Percentiles rank a stretch among this genome's conserved stretches.
Evolutionary conservation across 2,888 invertebrate species (phyloP).

Genomic region (Cantharis rustica): DNA sequence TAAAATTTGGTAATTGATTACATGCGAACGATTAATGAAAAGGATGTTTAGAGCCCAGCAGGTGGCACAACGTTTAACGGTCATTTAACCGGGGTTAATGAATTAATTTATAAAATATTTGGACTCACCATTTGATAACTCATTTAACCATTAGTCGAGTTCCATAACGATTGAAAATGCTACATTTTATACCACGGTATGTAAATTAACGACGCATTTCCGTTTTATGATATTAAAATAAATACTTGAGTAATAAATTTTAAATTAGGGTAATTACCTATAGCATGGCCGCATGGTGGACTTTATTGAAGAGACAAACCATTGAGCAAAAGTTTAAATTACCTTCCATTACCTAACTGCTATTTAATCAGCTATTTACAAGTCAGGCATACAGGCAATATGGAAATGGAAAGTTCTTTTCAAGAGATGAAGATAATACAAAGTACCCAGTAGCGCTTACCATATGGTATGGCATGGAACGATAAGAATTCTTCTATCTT

Average conservation of each 20-base stretch:
- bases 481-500: slow-evolving; percentile 26
- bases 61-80: not conserved
- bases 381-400: not conserved
- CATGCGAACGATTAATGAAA: not conserved
- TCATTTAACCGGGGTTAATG: not conserved
- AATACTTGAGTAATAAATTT: not conserved
- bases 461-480: slow-evolving; percentile 26
- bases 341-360: not conserved
- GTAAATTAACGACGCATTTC: not conserved
- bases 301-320: not conserved
- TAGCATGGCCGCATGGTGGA: not conserved
- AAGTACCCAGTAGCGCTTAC: slow-evolving; percentile 24
- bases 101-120: not conserved
- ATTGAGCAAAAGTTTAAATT: not conserved
- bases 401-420: not conserved
- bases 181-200: not conserved
- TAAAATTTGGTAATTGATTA: not conserved
- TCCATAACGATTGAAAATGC: not conserved
- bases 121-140: not conserved
- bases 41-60: not conserved
- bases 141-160: not conserved
- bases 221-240: not conserved
- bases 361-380: not conserved
- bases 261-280: not conserved
- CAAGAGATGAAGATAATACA: slow-evolving; percentile 1